Evolutionary conservation across 2,888 invertebrate genomes (phyloP).

Genomic region (Temnothorax ravouxi): DNA sequence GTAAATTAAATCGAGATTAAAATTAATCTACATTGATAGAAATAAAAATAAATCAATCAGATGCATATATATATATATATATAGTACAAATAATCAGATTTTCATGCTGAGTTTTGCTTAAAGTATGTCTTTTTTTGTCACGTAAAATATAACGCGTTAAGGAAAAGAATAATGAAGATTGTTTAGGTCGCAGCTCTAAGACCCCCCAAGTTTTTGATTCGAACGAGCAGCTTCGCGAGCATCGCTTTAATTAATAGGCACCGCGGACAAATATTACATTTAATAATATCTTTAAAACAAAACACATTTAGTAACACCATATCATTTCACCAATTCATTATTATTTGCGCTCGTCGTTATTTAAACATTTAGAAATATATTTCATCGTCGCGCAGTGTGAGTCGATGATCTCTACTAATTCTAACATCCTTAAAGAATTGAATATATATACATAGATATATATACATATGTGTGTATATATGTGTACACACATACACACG

Average conservation of each 20-base stretch:
- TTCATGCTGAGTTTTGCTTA: neutral
- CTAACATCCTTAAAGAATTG: neutral
- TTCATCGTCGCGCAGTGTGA: neutral
- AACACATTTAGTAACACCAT: neutral
- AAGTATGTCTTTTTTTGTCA: neutral
- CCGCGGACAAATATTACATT: slow-evolving; percentile 33
- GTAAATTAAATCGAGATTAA: too few relatives aligned
- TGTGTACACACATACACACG: too few relatives aligned
- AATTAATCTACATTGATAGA: too few relatives aligned
- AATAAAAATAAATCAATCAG: too few relatives aligned
- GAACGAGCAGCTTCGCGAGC: slow-evolving; percentile 4
- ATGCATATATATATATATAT: too few relatives aligned
- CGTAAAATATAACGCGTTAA: neutral
- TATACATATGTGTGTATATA: too few relatives aligned
- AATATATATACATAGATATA: too few relatives aligned
- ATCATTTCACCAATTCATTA: neutral
- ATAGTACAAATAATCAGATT: neutral
- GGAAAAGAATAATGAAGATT: neutral
- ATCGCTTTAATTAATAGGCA: slow-evolving; percentile 26
- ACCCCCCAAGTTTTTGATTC: slow-evolving; percentile 20
- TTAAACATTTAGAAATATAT: slow-evolving; percentile 17
- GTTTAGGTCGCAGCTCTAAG: neutral
- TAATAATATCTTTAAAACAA: neutral
- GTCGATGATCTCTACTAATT: slow-evolving; percentile 4
- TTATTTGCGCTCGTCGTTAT: slow-evolving; percentile 4